Evolutionary conservation across 2,113 vertebrate genomes (phyloP).

Genomic region (Dryoscopus gambensis): DNA sequence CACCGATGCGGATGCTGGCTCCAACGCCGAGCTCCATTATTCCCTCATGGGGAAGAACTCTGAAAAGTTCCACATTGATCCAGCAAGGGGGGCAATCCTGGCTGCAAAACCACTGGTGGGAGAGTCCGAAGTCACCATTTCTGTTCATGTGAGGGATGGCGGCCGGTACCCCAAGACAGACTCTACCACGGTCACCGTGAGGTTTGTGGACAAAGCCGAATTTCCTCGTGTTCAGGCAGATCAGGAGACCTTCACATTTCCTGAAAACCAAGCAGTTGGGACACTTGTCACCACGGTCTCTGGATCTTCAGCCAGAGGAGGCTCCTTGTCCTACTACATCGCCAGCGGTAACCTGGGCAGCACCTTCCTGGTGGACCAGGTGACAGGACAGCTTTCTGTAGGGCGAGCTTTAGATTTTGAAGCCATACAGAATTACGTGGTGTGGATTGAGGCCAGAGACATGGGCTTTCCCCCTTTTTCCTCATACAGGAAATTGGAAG

Average conservation of each 20-base stretch:
- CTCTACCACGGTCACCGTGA: constrained; percentile 90
- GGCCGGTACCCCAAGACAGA: constrained; percentile 85
- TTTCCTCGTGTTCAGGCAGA: constrained; percentile 85
- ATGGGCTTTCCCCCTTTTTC: constrained; percentile 95
- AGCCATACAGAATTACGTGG: constrained; percentile 85
- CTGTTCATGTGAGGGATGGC: constrained; percentile 87
- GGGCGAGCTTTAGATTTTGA: constrained; percentile 86
- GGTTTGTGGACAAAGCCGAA: constrained; percentile 86
- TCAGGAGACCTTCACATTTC: constrained; percentile 84
- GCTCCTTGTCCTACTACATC: constrained; percentile 88
- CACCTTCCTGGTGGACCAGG: constrained; percentile 88
- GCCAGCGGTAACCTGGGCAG: constrained; percentile 92
- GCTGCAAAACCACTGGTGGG: constrained; percentile 78
- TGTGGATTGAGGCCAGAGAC: constrained; percentile 95
- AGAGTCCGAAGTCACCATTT: constrained; percentile 88
- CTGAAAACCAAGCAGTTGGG: constrained; percentile 85
- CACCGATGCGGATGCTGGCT: constrained; percentile 87
- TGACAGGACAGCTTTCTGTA: constrained; percentile 88
- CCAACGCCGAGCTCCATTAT: constrained; percentile 90
- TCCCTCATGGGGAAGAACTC: constrained; percentile 87
- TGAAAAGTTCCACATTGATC: constrained; percentile 92
- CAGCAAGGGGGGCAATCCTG: constrained; percentile 86
- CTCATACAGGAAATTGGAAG: constrained; percentile 88
- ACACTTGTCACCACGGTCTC: constrained; percentile 83
- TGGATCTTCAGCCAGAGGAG: constrained; percentile 85